Evolutionary conservation across 2,797 vertebrate species (phyloP), one percentile per base, ranked within the genome.

Genomic region (Lepus townsendii): DNA sequence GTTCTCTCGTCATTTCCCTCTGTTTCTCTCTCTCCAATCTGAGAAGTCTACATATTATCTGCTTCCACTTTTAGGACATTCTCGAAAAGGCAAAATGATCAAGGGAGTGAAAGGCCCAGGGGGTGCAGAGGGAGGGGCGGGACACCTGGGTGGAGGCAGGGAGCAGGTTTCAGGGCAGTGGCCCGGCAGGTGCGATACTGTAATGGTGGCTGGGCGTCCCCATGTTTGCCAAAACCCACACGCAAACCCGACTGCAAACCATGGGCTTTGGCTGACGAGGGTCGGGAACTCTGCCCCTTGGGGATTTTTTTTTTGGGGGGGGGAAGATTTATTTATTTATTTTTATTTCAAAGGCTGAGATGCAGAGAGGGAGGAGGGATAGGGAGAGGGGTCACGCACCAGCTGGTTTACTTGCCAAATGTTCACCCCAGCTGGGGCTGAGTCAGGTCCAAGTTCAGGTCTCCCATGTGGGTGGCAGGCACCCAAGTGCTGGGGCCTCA

Each of bases 401-500:
- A 47, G 9, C 42, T 47, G 42, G 42, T 47, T 47, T 8, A 47
- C 42, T 47, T 68, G 27, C 57, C n/a, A 72, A 77, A 47, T 19
- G 19, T 0, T 9, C 17, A 1, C 16, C 16, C 4, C 1, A 47
- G 7, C 35, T 69, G 26, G 14, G 38, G 77, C 35, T 0, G 35
- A 13, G 4, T 4, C 42, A 68, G 9, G 42, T 8, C 42, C 42
- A 47, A 47, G 42, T 47, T 47, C 42, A 8, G 42, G 42, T 47
- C 42, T 9, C 42, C 42, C 42, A 47, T 5, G 54, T 14, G 35
- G 1, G 2, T 4, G 50, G 13, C 42, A 47, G 42, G 42, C 42
- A 47, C 42, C 42, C 42, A 47, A 42, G 42, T 47, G 42, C 42
- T 42, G 42, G 42, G 42, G 42, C 42, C 42, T 42, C 42, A 42